Conservation (phyloP, 2,797 vertebrate species). For the Spinus pinus region DNA sequence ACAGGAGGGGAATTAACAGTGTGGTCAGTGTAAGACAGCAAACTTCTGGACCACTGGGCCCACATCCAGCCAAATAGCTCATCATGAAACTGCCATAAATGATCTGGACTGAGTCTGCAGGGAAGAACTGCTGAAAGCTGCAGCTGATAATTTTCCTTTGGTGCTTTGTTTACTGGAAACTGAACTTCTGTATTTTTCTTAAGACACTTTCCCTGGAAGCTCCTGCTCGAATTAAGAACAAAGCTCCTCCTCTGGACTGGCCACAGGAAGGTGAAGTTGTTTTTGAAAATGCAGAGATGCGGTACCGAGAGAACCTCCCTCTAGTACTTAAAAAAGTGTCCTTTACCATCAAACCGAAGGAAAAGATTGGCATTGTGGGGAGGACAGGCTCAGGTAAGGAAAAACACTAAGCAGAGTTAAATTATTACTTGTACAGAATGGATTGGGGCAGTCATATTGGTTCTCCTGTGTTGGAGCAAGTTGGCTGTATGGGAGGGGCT, state of each 20-base stretch:
- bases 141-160: background rate
- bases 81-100: background rate
- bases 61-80: background rate
- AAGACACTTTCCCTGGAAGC: slow-evolving; percentile 89
- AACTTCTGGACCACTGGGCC: background rate
- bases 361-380: slow-evolving; percentile 92
- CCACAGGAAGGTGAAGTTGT: slow-evolving; percentile 88
- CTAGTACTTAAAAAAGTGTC: slow-evolving; percentile 90
- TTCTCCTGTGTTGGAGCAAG: background rate
- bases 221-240: slow-evolving; percentile 88
- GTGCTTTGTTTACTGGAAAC: slow-evolving; percentile 4
- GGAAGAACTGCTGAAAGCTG: background rate
- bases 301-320: slow-evolving; percentile 89
- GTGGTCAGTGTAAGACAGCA: background rate
- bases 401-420: background rate
- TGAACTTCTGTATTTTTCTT: background rate
- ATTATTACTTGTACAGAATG: background rate
- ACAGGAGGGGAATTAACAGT: background rate
- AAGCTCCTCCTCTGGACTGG: slow-evolving; percentile 82
- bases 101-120: background rate
- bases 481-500: background rate
- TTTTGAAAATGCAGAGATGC: slow-evolving; percentile 89
- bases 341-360: slow-evolving; percentile 88
- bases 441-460: background rate
- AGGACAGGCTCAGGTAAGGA: slow-evolving; percentile 88